A percentile compares a stretch with the other conserved stretches of the same genome.
Evolutionary conservation across 2,797 vertebrate genomes (phyloP).

Genomic region (Lacerta viridis): DNA sequence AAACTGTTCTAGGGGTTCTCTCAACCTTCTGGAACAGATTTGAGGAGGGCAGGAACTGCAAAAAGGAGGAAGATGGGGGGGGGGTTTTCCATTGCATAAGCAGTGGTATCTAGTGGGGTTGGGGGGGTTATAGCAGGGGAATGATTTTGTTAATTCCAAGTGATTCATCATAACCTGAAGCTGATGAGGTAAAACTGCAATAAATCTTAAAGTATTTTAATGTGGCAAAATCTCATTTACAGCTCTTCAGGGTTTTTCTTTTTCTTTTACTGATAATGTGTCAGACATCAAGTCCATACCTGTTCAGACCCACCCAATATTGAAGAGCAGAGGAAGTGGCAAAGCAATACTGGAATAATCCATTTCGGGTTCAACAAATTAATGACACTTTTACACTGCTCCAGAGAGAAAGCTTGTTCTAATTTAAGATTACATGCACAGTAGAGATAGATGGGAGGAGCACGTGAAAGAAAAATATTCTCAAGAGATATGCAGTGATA

Average conservation of each 20-base stretch:
- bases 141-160: neutral
- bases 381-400: slow-evolving; percentile 66
- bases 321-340: neutral
- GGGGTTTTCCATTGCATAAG: too few relatives aligned
- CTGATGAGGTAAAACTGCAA: neutral
- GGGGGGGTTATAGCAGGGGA: neutral
- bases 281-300: slow-evolving; percentile 23
- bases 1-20: neutral
- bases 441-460: slow-evolving; percentile 19
- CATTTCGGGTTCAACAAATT: slow-evolving; percentile 57
- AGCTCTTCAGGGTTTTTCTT: slow-evolving; percentile 25
- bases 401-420: slow-evolving; percentile 53
- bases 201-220: slow-evolving; percentile 2
- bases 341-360: slow-evolving; percentile 39
- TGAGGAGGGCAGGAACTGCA: too few relatives aligned
- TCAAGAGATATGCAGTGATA: slow-evolving; percentile 10
- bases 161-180: neutral
- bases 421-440: slow-evolving; percentile 61
- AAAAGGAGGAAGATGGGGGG: too few relatives aligned
- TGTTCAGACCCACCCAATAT: slow-evolving; percentile 45
- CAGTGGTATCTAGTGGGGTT: too few relatives aligned
- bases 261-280: slow-evolving; percentile 17
- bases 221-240: neutral
- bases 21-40: neutral
- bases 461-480: neutral